Conservation (phyloP, 2,888 invertebrate genomes). For the Ceramica pisi region DNA sequence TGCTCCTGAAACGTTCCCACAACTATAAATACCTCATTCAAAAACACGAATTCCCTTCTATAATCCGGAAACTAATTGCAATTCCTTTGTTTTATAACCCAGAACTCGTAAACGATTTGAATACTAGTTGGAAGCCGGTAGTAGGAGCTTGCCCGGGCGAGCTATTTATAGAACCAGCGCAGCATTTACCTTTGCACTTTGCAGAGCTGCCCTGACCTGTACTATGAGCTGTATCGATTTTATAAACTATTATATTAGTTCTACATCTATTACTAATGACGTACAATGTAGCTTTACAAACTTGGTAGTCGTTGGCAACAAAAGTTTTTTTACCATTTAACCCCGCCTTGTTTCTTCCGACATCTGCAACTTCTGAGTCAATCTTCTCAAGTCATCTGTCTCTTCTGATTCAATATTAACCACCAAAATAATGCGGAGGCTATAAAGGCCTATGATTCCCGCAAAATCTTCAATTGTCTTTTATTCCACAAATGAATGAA, state of each 20-base stretch:
- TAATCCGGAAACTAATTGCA: conserved; percentile 9
- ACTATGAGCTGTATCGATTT: conserved; percentile 57
- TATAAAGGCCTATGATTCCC: too few relatives aligned
- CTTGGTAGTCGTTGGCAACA: too few relatives aligned
- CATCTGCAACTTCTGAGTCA: too few relatives aligned
- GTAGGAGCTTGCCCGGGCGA: conserved; percentile 70
- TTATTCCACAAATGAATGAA: too few relatives aligned
- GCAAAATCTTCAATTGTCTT: too few relatives aligned
- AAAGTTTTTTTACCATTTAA: too few relatives aligned
- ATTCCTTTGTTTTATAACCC: not conserved
- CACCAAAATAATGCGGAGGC: too few relatives aligned
- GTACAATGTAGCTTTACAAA: too few relatives aligned
- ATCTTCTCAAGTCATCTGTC: too few relatives aligned
- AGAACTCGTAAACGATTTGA: conserved; percentile 19
- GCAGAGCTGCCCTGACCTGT: conserved; percentile 62
- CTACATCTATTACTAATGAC: conserved; percentile 7
- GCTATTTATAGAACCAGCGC: conserved; percentile 79
- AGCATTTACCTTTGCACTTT: conserved; percentile 85
- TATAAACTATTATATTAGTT: conserved; percentile 22
- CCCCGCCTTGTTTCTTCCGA: too few relatives aligned
- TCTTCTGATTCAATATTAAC: too few relatives aligned
- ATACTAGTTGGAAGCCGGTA: conserved; percentile 35
- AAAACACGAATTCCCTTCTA: not conserved
- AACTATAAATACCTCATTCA: not conserved
- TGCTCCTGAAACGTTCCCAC: not conserved